Conservation (phyloP, 2,113 vertebrate species). For the Carollia perspicillata region DNA sequence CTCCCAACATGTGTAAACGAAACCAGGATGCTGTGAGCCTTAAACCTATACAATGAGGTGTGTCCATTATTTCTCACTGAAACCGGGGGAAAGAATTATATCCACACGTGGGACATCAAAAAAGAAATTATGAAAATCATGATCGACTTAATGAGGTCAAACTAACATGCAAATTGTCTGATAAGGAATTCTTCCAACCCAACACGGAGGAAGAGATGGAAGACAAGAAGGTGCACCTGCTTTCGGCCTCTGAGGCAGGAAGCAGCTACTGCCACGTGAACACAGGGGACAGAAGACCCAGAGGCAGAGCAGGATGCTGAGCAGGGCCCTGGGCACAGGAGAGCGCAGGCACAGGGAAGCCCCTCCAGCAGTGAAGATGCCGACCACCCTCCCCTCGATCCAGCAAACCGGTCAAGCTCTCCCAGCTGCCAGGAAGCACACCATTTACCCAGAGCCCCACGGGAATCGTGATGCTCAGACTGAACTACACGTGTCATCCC, state of each 20-base stretch:
- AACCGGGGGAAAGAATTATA: background rate
- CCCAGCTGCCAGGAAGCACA: background rate
- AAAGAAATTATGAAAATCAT: background rate
- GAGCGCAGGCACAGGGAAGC: fast-evolving
- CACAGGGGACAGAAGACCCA: background rate
- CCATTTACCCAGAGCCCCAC: background rate
- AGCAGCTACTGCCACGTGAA: background rate
- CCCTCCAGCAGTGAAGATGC: too few species aligned
- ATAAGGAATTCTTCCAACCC: background rate
- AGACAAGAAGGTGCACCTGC: background rate
- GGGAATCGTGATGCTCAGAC: fast-evolving
- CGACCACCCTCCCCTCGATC: background rate
- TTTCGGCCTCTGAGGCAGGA: background rate
- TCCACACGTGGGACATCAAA: background rate
- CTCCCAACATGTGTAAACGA: background rate
- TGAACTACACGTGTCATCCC: background rate
- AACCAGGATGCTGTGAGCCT: background rate
- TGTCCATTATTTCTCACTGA: background rate
- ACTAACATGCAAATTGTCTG: background rate
- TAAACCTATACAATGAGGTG: background rate
- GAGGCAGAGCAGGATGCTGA: background rate
- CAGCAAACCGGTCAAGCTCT: background rate
- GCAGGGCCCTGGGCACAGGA: background rate
- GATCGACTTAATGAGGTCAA: background rate
- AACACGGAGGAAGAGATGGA: background rate